Base-by-base conservation (phyloP, 1,140 invertebrate genomes). In the Papilio aristodemus region DNA sequence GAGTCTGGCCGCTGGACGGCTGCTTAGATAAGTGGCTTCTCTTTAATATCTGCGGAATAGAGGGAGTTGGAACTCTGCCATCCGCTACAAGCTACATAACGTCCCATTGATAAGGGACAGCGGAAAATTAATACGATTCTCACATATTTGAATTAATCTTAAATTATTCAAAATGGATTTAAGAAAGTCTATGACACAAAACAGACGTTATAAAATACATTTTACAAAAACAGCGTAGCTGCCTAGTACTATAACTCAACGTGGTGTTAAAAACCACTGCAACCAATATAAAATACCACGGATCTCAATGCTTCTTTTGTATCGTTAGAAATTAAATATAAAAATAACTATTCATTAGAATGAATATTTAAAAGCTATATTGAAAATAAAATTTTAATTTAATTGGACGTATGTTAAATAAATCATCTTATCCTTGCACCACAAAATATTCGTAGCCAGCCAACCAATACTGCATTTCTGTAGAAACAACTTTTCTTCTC, bases 1-100 rank as follows among this genome's bases (percentile, higher is more conserved):
- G 68, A 75, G 72, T 78, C 77, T 78, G 76, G 69, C 58, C 66
- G 68, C 60, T 72, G 71, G 72, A 69, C 78, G 67, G 71, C 50
- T 69, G 73, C 73, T 78, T 78, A 84, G 79, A 84, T 82, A 84
- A 83, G 79, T 80, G 74, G 69, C 70, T 57, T 63, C 75, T 81
- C 77, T 79, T 81, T 83, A 83, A 85, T 85, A 85, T 79, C 76
- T 69, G 70, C 73, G 70, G 72, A 70, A 73, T 76, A 68, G 66
- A 62, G 59, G 69, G 64, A 71, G 57, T 76, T 84, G 81, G 81
- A 74, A 41, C 60, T 36, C 66, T 73, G 81, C 81, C 81, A 83
- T 59, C 32, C 36, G 11, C 17, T 62, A 14, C 62, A 39, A 69
- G 58, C 75, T 74, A 54, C 38, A 54, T 70, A 66, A 73, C 72